Conservation (phyloP, 2,113 vertebrate species). For the Terrapene triunguis region DNA sequence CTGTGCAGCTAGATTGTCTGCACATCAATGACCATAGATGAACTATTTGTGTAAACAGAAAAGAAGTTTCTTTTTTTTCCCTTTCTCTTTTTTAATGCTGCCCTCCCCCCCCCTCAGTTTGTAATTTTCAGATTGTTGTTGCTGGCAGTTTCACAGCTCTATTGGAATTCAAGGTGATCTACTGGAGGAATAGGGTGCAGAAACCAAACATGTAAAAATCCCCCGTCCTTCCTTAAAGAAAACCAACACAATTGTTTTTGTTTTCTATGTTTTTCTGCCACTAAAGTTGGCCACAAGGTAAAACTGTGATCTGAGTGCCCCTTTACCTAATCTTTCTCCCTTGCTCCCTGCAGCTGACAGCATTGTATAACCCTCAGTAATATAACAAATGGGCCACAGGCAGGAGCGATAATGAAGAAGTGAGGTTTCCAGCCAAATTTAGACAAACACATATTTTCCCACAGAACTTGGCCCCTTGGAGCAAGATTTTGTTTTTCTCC, state of each 20-base stretch:
- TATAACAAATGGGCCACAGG: not conserved
- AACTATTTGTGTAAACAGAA: not conserved
- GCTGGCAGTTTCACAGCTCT: not conserved
- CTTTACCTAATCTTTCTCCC: constrained; percentile 10
- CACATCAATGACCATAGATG: not conserved
- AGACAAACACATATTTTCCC: not conserved
- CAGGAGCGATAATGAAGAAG: not conserved
- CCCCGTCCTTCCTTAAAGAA: not conserved
- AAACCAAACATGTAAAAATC: not conserved
- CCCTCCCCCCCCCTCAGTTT: accelerated
- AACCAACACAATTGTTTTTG: not conserved
- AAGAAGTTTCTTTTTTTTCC: not conserved
- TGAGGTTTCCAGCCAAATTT: not conserved
- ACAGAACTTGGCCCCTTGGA: not conserved
- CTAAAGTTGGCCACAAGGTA: not conserved
- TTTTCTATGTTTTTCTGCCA: not conserved
- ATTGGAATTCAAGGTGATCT: not conserved
- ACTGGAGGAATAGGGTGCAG: not conserved
- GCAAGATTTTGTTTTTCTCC: not conserved
- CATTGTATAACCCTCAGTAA: not conserved
- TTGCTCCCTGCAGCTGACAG: not conserved
- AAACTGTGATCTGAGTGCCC: not conserved
- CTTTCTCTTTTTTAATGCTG: not conserved
- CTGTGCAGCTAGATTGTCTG: not conserved
- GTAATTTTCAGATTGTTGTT: not conserved